Base-by-base conservation (phyloP, 2,888 invertebrate species). In the Serripes groenlandicus region DNA sequence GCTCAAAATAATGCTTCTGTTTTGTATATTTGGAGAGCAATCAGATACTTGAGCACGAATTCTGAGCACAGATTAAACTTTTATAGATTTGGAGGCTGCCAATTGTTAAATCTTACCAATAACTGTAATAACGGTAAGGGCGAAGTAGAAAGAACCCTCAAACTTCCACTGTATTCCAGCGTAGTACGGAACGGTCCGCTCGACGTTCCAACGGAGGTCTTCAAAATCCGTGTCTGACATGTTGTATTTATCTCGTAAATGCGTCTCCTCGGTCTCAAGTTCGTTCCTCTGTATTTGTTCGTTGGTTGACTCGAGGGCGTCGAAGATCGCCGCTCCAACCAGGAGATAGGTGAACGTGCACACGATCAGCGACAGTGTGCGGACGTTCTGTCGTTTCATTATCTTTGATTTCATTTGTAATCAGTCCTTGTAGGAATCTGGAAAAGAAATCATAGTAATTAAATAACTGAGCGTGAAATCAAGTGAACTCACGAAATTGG, bases 151-250 rank as follows among this genome's bases (percentile, higher is more conserved):
- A 88, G 99, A 99, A 52, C 99, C 99, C 0, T 99, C 98, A 95
- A 99, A 99, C 95, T 99, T 99, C 99, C 99, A 99, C 95, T 99
- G 99, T 0, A 98, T 98, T 0, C 99, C 99, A 1, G 99, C 98
- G 95, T 98, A 98, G 95, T 99, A 99, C 0, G 99, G 99, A 91
- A 99, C 98, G 93, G 98, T 98, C 95, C 98, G 98, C 83, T 99
- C 98, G 23, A 99, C 98, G 89, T 98, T 97, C 95, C 98, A 98
- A 28, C 94, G 98, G 97, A 78, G 68, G 15, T 23, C 34, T 54
- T 85, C 96, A 94, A 98, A 99, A 95, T 99, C 99, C 93, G 97
- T 97, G 18, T 97, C 96, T 1, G 97, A 96, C 88, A 99, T 98
- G 95, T 99, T 99, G 95, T 99, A 99, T 95, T 98, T 98, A 0